Base-by-base conservation (phyloP, 2,888 invertebrate species). In the Platycheirus rosarum region DNA sequence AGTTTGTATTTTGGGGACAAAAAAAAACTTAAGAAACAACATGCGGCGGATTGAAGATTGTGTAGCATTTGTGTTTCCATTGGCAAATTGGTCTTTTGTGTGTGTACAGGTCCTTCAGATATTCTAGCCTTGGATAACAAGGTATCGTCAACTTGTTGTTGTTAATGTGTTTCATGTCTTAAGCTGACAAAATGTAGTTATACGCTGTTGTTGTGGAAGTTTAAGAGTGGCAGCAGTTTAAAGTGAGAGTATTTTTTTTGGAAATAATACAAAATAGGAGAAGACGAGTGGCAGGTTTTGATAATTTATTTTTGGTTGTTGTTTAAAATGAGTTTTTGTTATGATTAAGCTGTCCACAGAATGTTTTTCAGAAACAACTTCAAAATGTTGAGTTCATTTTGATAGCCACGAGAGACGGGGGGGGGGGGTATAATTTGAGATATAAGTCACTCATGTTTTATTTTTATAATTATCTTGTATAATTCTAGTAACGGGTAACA, bases 111-210 rank as follows among this genome's bases (percentile, higher is more conserved):
- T 23, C 23, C 6, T 23, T 6, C 23, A 23, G 29, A 23, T 23
- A 4, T 8, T 32, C 29, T 3, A 6, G 26, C 6, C 8, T 32
- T 32, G 29, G 4, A 32, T 32, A 7, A 32, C 8, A 32, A 8
- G 29, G 29, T 26, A 26, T 26, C 42, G 42, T 14, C 16, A 60
- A 44, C 42, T 51, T 66, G 68, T 75, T 80, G 70, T 80, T 75
- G 79, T 57, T 65, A 69, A 69, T 69, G 69, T 46, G 63, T 70
- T 69, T 80, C 57, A 44, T 70, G 40, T 57, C 73, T 42, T 40
- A 44, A 16, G 32, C 57, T 53, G 26, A 32, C 44, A 46, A 2
- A 32, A 29, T 6, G 51, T 32, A n/a, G n/a, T n/a, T n/a, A n/a
- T n/a, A n/a, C n/a, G 23, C 16, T 32, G n/a, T 42, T 40, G 13